Base-by-base conservation (phyloP, 2,113 vertebrate species). In the Rattus rattus region DNA sequence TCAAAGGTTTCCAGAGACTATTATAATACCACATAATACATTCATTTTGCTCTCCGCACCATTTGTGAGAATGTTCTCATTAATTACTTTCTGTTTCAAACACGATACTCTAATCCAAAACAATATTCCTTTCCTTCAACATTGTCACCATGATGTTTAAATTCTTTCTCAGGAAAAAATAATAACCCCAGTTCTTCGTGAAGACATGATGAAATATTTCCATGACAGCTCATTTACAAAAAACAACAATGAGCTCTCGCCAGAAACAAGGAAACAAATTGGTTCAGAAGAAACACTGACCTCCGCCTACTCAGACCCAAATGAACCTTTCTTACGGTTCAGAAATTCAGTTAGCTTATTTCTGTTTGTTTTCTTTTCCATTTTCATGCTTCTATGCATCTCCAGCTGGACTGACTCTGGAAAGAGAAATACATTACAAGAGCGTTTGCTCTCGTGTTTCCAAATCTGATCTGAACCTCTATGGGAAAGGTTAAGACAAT, bases 311-410 rank as follows among this genome's bases (percentile, higher is more conserved):
- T 63, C 79, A 93, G 81, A 88, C 67, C 11, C 88, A 61, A 93
- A 83, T 69, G 97, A 98, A 92, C 0, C 1, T 96, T 92, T 90
- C 12, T 85, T 96, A 85, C 67, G 14, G 63, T 97, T 97, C 90
- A 91, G 96, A 65, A 85, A 20, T 39, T 97, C 97, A 10, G 79
- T 93, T 96, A 96, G 16, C 30, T 95, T 98, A 96, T 96, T 93
- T 77, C 0, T 94, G 8, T 70, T 96, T 97, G 75, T 33, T 97
- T 93, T 97, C 73, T 97, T 94, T 97, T 97, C 89, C 95, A 95
- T 98, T 97, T 97, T 96, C 92, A 97, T 95, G 98, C 95, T 96
- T 92, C 96, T 88, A 39, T 97, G 96, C 97, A 96, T 89, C 97
- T 98, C 94, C 97, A 98, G 96, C 96, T 97, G 97, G 97, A 98